Percentiles rank a stretch among this genome's conserved stretches.
These are phyloP conservation scores for Drosophila ananassae DNA, from an alignment of 1,140 invertebrate species.

Conservation along the genomic window DNA sequence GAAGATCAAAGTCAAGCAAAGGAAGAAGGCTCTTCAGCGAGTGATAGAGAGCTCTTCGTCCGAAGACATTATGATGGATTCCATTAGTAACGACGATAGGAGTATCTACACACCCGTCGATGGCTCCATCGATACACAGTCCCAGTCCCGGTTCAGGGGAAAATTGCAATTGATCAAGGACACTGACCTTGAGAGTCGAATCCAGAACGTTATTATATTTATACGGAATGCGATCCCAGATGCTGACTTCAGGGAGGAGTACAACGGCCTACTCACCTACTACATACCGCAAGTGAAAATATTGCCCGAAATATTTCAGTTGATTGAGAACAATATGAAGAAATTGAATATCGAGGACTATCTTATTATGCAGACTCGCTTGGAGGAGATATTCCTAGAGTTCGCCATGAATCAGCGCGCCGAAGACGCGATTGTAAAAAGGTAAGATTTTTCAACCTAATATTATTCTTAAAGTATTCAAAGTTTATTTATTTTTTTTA, in stretches of 20 bases:
- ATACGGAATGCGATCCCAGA: neutral
- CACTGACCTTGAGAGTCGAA: neutral
- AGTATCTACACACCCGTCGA: neutral
- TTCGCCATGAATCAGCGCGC: constrained; percentile 73
- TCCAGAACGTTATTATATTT: constrained; percentile 11
- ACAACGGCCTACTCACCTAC: constrained; percentile 90
- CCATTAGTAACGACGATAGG: neutral
- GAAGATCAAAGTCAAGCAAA: constrained; percentile 53
- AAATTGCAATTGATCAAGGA: neutral
- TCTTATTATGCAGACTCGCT: constrained; percentile 91
- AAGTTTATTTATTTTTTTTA: neutral
- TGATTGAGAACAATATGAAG: constrained; percentile 87
- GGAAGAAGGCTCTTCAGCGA: neutral
- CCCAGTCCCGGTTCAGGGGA: neutral
- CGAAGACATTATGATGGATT: neutral
- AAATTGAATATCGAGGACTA: constrained; percentile 90
- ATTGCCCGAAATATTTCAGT: constrained; percentile 90
- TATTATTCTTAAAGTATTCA: neutral
- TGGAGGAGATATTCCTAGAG: constrained; percentile 90
- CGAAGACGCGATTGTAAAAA: neutral
- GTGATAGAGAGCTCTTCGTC: neutral
- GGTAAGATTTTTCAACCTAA: neutral
- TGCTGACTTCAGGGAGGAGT: constrained; percentile 86
- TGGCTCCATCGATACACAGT: too few relatives aligned
- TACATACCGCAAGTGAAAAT: constrained; percentile 86